Base-by-base conservation (phyloP, 2,888 invertebrate genomes). In the Pristionchus exspectatus region DNA sequence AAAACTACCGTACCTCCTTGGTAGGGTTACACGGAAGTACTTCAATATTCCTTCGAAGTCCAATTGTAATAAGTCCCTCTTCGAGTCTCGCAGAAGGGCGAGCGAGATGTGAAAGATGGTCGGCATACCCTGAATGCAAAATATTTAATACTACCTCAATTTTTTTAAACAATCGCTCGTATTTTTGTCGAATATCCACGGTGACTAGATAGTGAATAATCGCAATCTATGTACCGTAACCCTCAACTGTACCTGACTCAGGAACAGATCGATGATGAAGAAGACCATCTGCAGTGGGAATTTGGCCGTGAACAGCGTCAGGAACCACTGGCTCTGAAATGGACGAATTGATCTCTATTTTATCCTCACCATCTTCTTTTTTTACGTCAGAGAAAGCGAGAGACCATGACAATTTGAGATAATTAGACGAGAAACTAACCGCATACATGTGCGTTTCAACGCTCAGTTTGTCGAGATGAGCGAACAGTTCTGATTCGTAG, bases 41-140 rank as follows among this genome's bases (percentile, higher is more conserved):
- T 99, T 99, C 92, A 99, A 96, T 90, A 98, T 97, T 30, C 98
- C 98, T 96, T 99, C 99, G 95, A 99, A 99, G 96, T 99, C 99
- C 92, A 98, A 96, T 91, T 97, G 97, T 89, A 99, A 96, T 59
- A 99, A 96, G 83, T 94, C 93, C 33, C 97, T 97, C 94, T 97
- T 97, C 91, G 98, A 97, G 92, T 96, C 96, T 96, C 97, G 97
- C 89, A 99, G 96, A 90, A 99, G 96, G 89, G 98, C 98, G 89
- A 99, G 96, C 0, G 98, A 98, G 85, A 99, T 97, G 96, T 98
- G 98, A 96, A 99, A 99, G 91, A 99, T 96, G 0, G 98, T 97
- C 95, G 98, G 98, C 95, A 98, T 97, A 88, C 99, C 99, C 96
- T 98, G 97, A 4, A 38, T 14, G n/a, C 50, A 30, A 14, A 69